Base-by-base conservation (phyloP, 37 sponge, comb jelly and placozoan genomes). In the Ephydatia muelleri region DNA sequence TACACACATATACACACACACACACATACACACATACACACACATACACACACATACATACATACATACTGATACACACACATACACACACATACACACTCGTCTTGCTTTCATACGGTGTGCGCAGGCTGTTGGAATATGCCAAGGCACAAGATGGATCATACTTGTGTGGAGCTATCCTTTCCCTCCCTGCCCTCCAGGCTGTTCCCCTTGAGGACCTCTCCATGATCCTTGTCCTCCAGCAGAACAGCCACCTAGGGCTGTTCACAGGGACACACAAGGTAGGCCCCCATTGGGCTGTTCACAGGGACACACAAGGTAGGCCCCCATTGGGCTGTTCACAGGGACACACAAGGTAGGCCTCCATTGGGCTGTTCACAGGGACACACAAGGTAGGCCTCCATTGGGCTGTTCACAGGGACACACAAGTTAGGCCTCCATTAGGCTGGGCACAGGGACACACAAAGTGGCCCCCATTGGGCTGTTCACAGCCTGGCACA, bases 141-240 rank as follows among this genome's bases (percentile, higher is more conserved):
- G 9, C 5, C 29, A 29, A 11, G 29, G 8, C 47, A 4, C 47
- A 43, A 43, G 47, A 43, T 43, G 47, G 47, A 11, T 43, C 47
- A 4, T 43, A 43, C 47, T 11, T 8, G 3, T 22, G 38, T 64
- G 76, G 84, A 75, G 67, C 6, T 73, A 73, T 23, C 75, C 76
- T 25, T 2, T 27, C 28, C 28, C 71, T 85, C 16, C 76, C 76
- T 1, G 87, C 76, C 30, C 28, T 30, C 30, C 75, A 81, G 35
- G 87, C 76, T 8, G n/a, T 87, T 33, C 67, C 87, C 33, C 5
- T 87, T 13, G 2, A 70, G 4, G n/a, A 2, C 14, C 75, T 76
- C 49, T 35, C 40, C 66, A 69, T 90, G 82, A 67, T 90, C 30
- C 70, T 85, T 28, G 90, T 85, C 22, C 69, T 84, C 49, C 33